Conservation (phyloP, 2,888 invertebrate genomes). For the Incurvaria masculella region DNA sequence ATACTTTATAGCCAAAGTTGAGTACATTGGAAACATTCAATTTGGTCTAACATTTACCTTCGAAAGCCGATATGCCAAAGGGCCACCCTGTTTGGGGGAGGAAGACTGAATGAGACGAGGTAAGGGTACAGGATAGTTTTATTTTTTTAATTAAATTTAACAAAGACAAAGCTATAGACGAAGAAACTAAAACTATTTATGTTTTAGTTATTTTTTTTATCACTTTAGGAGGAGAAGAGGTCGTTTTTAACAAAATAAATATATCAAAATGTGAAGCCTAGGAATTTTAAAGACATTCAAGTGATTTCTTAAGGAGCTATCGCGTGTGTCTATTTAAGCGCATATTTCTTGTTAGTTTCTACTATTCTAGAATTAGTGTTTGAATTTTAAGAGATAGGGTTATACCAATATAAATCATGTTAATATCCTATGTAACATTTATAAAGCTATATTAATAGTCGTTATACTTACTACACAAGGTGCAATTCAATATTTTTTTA, state of each 20-base stretch:
- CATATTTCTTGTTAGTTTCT: neutral
- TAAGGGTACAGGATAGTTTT: neutral
- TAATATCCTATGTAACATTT: neutral
- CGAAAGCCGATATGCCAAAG: neutral
- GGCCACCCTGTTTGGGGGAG: neutral
- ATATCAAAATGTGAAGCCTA: neutral
- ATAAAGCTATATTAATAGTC: neutral
- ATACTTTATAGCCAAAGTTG: neutral
- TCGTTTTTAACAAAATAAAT: conserved; percentile 4
- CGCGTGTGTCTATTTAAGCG: neutral
- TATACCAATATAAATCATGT: neutral
- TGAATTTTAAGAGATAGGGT: too few species aligned
- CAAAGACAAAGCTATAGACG: neutral
- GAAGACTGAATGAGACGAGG: neutral
- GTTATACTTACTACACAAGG: conserved; percentile 31
- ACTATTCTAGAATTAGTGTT: neutral
- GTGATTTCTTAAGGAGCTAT: neutral
- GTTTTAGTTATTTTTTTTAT: too few species aligned
- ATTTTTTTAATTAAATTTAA: neutral
- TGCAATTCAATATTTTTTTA: conserved; percentile 27
- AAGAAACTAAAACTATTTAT: neutral
- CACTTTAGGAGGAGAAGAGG: neutral
- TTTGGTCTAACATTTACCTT: neutral
- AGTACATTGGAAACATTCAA: neutral
- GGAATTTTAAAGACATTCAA: neutral